These are phyloP conservation scores for Heptranchias perlo DNA, from an alignment of 2,113 vertebrate genomes.

Conservation along the genomic window DNA sequence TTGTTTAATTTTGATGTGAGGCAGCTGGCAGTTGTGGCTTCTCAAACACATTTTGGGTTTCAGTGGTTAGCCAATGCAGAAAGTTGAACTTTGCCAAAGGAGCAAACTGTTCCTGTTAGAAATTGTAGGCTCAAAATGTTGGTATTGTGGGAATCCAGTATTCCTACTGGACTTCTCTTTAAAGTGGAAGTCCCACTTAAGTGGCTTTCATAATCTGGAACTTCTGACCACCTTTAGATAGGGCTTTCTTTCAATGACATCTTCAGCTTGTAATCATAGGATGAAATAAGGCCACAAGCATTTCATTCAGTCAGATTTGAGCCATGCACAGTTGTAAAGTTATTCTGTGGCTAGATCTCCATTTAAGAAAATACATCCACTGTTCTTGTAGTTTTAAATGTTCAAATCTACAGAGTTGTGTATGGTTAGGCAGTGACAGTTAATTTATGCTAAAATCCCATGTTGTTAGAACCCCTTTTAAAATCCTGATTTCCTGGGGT, in stretches of 20 bases:
- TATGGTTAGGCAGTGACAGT: background rate
- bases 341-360: background rate
- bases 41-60: background rate
- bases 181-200: background rate
- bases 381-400: background rate
- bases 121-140: background rate
- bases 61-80: background rate
- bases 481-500: background rate
- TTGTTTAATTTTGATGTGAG: background rate
- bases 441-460: background rate
- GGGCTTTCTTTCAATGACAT: background rate
- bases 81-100: background rate
- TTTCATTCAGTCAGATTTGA: background rate
- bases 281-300: slow-evolving; percentile 5
- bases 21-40: background rate
- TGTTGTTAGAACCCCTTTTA: background rate
- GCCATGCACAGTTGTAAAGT: background rate
- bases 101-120: background rate
- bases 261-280: background rate
- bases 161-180: background rate
- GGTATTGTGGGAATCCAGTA: background rate
- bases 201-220: background rate
- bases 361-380: background rate
- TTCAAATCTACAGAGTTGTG: background rate
- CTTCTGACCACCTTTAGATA: background rate